These are phyloP conservation scores for Hymenopus coronatus DNA, from an alignment of 2,888 invertebrate genomes.

Conservation along the genomic window DNA sequence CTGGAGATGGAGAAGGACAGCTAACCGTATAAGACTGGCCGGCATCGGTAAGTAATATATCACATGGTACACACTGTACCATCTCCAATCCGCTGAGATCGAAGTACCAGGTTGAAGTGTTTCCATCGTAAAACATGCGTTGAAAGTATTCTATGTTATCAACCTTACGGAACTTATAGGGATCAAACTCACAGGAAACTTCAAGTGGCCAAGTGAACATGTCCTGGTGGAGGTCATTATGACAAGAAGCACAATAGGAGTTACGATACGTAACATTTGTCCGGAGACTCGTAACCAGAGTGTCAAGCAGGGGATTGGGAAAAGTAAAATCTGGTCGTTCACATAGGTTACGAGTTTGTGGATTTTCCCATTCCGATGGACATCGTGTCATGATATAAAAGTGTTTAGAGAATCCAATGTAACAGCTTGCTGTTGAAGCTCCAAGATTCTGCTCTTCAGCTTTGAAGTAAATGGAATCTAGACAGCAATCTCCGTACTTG, in stretches of 20 bases:
- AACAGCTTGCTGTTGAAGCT: neutral
- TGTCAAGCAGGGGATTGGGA: neutral
- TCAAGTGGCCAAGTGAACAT: neutral
- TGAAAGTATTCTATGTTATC: neutral
- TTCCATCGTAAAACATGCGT: neutral
- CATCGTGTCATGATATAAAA: neutral
- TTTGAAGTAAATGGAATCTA: neutral
- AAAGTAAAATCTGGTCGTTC: neutral
- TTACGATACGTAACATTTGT: slow-evolving; percentile 3
- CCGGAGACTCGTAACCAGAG: neutral
- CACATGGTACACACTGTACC: neutral
- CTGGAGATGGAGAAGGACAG: neutral
- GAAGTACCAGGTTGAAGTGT: neutral
- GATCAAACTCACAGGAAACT: neutral
- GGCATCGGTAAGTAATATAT: neutral
- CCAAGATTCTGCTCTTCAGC: neutral
- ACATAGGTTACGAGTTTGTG: neutral
- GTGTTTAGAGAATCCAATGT: accelerated
- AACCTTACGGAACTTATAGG: neutral
- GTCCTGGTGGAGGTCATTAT: neutral
- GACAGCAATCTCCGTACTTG: slow-evolving; percentile 6
- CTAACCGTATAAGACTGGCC: neutral
- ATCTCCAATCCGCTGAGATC: neutral
- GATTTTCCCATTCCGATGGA: neutral
- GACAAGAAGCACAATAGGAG: slow-evolving; percentile 1